Evolutionary conservation across 2,888 invertebrate genomes (phyloP), one percentile per base, ranked within the genome.

Genomic region (Charanyca ferruginea): DNA sequence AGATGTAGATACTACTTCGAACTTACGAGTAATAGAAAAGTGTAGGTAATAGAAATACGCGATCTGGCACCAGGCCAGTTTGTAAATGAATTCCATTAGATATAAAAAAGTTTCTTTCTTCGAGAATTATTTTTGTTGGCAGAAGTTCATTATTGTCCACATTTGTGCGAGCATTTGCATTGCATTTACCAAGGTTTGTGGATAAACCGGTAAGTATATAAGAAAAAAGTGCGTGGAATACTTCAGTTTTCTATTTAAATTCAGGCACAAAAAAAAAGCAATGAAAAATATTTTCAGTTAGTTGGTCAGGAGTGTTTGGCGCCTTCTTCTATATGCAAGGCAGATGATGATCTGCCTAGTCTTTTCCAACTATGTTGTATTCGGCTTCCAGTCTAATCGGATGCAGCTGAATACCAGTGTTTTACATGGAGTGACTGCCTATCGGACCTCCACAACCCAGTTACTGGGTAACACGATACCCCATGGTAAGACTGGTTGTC

Each of bases 31-130:
- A 49, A 47, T 44, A 51, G 47, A 28, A 28, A 51, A 47, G 9
- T 62, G 35, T 70, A n/a, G n/a, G n/a, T n/a, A 66, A 80, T 77
- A 65, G 81, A 79, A 70, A 71, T 65, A 44, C 28, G 25, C 55
- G 42, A 22, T 41, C 66, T 80, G 79, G 79, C 78, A 44, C 38
- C 35, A 11, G 7, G 71, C 79, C 79, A 80, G 66, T 23, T 59
- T 41, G 66, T 62, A 60, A 79, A 68, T 67, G 67, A 62, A 73
- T 62, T 54, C 64, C 25, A 57, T 72, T 76, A 70, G 58, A 58
- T 61, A 54, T 28, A 61, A 80, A 72, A 77, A 69, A 55, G 32
- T 59, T 67, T 59, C 25, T 22, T 41, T 67, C 18, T 47, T 25
- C 11, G n/a, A 25, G 53, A 72, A 76, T 64, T 71, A 75, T 80